Base-by-base conservation (phyloP, 1,140 invertebrate species). In the Belonocnema kinseyi region DNA sequence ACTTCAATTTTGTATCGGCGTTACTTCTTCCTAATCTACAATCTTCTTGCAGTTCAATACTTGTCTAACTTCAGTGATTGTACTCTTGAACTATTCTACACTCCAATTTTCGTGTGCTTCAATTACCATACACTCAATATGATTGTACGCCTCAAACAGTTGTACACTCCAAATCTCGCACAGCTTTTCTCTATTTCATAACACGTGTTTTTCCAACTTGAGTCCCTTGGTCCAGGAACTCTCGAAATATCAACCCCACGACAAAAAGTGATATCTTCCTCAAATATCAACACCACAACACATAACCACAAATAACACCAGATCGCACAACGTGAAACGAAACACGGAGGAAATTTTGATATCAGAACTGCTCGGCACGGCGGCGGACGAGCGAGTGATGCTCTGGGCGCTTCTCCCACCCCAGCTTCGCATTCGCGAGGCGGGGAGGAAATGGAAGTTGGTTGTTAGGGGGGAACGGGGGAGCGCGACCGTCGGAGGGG, bases 311-410 rank as follows among this genome's bases (percentile, higher is more conserved):
- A 72, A 56, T 56, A 71, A 76, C 78, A 79, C 78, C 79, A 84
- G 81, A 83, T 81, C 77, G 80, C 77, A 77, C 81, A 73, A 75
- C 81, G 77, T 79, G 81, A 77, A 74, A 58, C 11, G 40, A 33
- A 56, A 75, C 74, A 73, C 75, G 78, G 53, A 61, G 77, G 54
- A n/a, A 77, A 56, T 76, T 77, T 74, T 16, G 56, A 56, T 14
- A 6, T 17, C 14, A 61, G 17, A 78, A 82, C 86, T 86, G 88
- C 87, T 88, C 89, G 82, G 82, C 88, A 86, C 89, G 85, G 84
- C 85, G 88, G 89, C 87, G 85, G 88, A 85, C 90, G 89, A 90
- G 88, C 89, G 89, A 91, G 86, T 91, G 90, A 85, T 84, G 83
- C 86, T 86, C 83, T 77, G 78, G 82, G 72, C 73, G 75, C 71